Conservation (phyloP, 1,140 invertebrate species). For the Tribolium castaneum region DNA sequence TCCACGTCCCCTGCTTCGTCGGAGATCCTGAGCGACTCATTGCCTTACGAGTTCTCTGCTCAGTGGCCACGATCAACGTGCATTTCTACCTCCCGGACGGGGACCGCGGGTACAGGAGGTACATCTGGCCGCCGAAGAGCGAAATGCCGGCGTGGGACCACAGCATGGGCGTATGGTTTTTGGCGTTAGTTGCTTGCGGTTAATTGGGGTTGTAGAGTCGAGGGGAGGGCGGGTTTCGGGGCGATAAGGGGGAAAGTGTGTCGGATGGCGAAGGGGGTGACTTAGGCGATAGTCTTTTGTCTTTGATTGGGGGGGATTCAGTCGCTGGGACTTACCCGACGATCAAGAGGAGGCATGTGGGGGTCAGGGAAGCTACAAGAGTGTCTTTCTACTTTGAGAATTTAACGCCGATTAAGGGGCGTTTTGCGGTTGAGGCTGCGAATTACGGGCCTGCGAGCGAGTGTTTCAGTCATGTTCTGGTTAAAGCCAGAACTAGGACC, state of each 20-base stretch:
- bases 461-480: background rate
- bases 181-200: background rate
- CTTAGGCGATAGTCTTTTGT: background rate
- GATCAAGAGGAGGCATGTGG: background rate
- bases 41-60: constrained; percentile 50
- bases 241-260: constrained; percentile 33
- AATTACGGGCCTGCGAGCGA: constrained; percentile 45
- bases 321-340: constrained; percentile 25
- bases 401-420: constrained; percentile 54
- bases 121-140: constrained; percentile 55
- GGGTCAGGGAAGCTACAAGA: constrained; percentile 42
- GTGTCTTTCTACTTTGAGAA: constrained; percentile 58
- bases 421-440: constrained; percentile 39
- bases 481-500: background rate
- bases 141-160: background rate
- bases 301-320: constrained; percentile 5
- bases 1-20: constrained; percentile 55
- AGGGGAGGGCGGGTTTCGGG: background rate
- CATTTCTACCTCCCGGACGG: constrained; percentile 52
- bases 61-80: constrained; percentile 51
- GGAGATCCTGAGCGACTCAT: constrained; percentile 45
- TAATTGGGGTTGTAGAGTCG: background rate
- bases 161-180: background rate
- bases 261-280: constrained; percentile 40
- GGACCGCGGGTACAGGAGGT: constrained; percentile 36